phyloP scores from a whole-genome alignment of 2,797 vertebrate genomes.

The Delichon dasypus region DNA sequence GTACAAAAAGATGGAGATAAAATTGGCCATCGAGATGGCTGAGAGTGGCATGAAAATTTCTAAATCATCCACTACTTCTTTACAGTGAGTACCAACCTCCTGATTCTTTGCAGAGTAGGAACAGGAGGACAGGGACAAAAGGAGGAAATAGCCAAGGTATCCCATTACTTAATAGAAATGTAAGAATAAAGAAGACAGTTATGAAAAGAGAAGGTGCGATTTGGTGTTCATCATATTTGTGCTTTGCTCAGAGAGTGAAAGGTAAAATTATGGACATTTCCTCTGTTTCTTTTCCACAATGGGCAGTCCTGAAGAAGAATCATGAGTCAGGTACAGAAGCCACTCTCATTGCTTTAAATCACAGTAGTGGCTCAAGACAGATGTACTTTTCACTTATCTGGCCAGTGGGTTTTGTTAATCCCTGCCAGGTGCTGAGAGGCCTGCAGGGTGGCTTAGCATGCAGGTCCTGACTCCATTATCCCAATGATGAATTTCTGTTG shows the following conservation, averaged over 20 bases:
- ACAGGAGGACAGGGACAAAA: not conserved
- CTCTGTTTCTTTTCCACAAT: not conserved
- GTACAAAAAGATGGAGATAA: conserved; percentile 96
- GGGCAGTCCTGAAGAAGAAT: not conserved
- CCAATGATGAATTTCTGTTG: not conserved
- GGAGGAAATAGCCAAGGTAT: not conserved
- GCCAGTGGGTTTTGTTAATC: not conserved
- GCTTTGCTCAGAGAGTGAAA: not conserved
- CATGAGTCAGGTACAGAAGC: not conserved
- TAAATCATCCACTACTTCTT: conserved; percentile 69
- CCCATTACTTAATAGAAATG: not conserved
- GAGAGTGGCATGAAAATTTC: conserved; percentile 83
- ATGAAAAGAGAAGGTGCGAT: not conserved
- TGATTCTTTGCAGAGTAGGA: not conserved
- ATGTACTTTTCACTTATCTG: not conserved
- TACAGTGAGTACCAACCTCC: conserved; percentile 77
- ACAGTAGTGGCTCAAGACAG: not conserved
- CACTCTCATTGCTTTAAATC: not conserved
- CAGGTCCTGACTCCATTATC: not conserved
- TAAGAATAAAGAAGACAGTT: not conserved
- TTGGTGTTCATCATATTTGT: not conserved
- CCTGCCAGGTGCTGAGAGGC: not conserved
- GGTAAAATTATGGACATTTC: not conserved
- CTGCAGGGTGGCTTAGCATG: not conserved
- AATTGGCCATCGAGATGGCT: conserved; percentile 90